These are phyloP conservation scores for Brachyopa scutellaris DNA, from an alignment of 2,888 invertebrate genomes.

Conservation along the genomic window DNA sequence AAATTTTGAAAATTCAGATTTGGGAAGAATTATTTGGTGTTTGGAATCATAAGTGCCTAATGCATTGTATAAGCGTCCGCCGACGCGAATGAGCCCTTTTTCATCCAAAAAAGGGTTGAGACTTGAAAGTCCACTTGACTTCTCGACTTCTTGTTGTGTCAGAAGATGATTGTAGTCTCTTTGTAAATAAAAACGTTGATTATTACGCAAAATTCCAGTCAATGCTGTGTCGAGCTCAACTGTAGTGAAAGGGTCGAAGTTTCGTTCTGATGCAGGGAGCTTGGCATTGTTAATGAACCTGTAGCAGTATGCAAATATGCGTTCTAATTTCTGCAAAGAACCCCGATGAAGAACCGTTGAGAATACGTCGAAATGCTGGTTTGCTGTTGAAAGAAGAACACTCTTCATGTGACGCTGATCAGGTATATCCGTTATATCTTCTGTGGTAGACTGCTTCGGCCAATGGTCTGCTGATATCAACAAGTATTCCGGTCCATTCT, in stretches of 20 bases:
- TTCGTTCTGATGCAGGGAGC: neutral
- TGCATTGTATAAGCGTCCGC: constrained; percentile 14
- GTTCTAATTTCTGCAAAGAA: neutral
- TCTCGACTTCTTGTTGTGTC: neutral
- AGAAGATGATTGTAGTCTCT: neutral
- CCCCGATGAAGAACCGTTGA: neutral
- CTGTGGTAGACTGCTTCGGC: neutral
- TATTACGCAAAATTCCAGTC: constrained; percentile 12
- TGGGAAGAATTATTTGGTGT: constrained; percentile 25
- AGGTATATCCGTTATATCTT: neutral
- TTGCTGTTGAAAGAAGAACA: neutral
- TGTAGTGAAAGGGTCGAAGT: neutral
- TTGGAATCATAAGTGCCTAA: neutral
- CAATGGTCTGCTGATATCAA: neutral
- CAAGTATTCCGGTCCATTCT: constrained; percentile 17
- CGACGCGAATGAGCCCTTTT: constrained; percentile 6
- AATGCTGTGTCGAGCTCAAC: constrained; percentile 2
- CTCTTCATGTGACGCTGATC: neutral
- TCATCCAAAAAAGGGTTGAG: constrained; percentile 17
- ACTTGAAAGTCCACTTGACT: neutral
- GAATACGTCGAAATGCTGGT: neutral
- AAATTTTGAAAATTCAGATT: no score
- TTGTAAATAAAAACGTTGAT: neutral
- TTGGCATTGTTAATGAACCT: constrained; percentile 6
- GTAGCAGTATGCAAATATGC: neutral